Percentiles rank a stretch among this genome's conserved stretches.
Evolutionary conservation across 2,113 vertebrate species (phyloP).

Genomic region (Bos javanicus): DNA sequence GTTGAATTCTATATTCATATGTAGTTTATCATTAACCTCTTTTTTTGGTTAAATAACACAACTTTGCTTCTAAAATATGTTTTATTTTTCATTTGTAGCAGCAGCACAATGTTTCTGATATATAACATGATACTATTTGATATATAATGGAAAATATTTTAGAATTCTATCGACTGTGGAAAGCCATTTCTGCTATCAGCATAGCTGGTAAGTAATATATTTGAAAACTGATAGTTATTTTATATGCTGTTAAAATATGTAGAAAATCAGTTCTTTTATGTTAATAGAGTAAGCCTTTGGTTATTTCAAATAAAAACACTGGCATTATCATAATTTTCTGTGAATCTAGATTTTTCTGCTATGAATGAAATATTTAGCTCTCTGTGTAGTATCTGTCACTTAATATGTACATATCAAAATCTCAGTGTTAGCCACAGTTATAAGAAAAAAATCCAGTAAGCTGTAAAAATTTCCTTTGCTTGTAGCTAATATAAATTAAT

Average conservation of each 20-base stretch:
- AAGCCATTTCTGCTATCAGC: neutral
- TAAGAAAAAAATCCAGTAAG: constrained; percentile 35
- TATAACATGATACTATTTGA: neutral
- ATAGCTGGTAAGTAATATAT: neutral
- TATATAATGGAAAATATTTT: neutral
- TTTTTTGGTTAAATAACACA: neutral
- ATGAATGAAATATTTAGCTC: neutral
- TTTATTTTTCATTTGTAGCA: neutral
- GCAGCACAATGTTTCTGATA: neutral
- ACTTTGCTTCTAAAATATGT: neutral
- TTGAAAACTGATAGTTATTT: neutral
- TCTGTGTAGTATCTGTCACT: neutral
- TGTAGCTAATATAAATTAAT: constrained; percentile 44
- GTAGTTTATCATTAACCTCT: neutral
- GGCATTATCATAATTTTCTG: neutral
- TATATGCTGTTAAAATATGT: neutral
- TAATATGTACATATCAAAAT: neutral
- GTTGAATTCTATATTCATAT: neutral
- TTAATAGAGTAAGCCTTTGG: neutral
- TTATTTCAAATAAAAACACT: neutral
- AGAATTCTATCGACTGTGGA: neutral
- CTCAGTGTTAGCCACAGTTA: neutral
- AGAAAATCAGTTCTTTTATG: neutral
- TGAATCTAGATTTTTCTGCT: neutral
- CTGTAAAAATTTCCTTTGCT: constrained; percentile 29